phyloP scores from a whole-genome alignment of 2,888 invertebrate species.

The Himalopsyche anomala region DNA sequence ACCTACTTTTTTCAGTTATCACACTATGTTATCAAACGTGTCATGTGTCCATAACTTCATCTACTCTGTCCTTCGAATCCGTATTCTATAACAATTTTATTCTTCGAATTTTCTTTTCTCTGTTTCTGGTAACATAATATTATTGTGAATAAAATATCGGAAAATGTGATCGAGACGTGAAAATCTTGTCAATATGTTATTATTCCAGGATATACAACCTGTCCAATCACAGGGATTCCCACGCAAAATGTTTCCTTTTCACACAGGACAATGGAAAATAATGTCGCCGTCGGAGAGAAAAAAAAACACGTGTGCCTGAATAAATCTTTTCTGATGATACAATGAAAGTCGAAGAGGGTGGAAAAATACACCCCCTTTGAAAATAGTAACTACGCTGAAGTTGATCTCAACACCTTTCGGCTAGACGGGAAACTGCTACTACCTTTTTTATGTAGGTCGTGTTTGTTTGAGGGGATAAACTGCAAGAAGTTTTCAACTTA shows the following conservation, averaged over 20 bases:
- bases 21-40: too few relatives aligned
- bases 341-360: background rate
- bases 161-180: background rate
- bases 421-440: conserved; percentile 12
- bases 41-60: too few relatives aligned
- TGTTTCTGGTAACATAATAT: too few relatives aligned
- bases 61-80: too few relatives aligned
- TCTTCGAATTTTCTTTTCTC: too few relatives aligned
- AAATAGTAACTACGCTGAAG: background rate
- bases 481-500: background rate
- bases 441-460: background rate
- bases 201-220: background rate
- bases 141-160: background rate
- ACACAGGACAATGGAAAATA: conserved; percentile 6
- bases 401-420: conserved; percentile 21
- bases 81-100: too few relatives aligned
- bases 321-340: background rate
- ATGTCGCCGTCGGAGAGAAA: background rate
- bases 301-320: background rate
- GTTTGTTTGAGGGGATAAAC: background rate
- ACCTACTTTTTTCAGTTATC: too few relatives aligned
- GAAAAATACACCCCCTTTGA: background rate
- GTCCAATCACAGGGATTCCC: background rate
- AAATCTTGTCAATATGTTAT: background rate
- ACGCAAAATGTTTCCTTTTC: conserved; percentile 2